Evolutionary conservation across 2,797 vertebrate species (phyloP), one percentile per base, ranked within the genome.

Genomic region (Sebastes baramenuke): DNA sequence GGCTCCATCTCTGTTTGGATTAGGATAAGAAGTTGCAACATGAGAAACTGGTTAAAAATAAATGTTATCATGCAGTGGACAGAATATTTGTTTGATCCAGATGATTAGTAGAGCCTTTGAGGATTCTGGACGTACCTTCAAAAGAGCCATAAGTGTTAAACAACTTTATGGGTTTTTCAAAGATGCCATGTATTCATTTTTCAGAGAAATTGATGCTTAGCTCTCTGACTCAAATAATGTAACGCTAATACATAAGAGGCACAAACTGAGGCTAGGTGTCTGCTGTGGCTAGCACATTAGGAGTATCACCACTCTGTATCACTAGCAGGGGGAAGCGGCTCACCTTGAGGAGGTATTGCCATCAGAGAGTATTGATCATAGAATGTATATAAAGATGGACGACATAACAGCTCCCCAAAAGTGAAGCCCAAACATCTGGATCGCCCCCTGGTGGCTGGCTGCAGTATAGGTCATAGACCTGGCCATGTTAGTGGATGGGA

Each of bases 291-390:
- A 46, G 42, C 14, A 46, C 14, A 46, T 0, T 3, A 0, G 16
- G 42, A 46, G 64, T 46, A 46, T 46, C 42, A 46, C 42, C 42
- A 46, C 42, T 46, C 42, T 46, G 42, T 46, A 18, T 18, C 42
- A 0, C 42, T 46, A 8, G 42, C 42, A 16, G 38, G 38, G 13
- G 14, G 38, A 42, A 0, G 38, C 38, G 14, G 38, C 38, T 42
- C 0, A 42, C 38, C 14, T 46, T 46, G 42, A 46, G 42, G 42
- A 46, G 0, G 42, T 46, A 7, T 7, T 8, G 42, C 22, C 18
- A 20, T 25, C 16, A 6, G 29, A 32, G 59, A 3, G 16, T 32
- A 30, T 13, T 42, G 38, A 42, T 42, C 38, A 42, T 42, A 14
- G 38, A 42, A 6, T 42, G 38, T 14, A 42, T 42, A 42, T 42